phyloP scores from a whole-genome alignment of 1,140 invertebrate genomes.

The Idris sp. region DNA sequence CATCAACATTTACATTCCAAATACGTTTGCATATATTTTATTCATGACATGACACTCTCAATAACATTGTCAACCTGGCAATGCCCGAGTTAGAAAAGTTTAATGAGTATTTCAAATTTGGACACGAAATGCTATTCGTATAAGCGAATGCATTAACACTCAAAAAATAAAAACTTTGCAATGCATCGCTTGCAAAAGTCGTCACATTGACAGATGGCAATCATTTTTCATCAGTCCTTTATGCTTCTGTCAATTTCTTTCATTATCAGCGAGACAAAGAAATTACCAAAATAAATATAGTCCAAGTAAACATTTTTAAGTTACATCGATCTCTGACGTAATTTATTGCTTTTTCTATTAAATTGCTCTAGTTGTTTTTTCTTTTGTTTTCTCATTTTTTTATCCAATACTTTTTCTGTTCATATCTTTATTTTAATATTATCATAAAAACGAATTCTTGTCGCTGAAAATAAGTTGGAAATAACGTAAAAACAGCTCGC shows the following conservation, averaged over 20 bases:
- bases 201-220: constrained; percentile 52
- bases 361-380: too few relatives aligned
- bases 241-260: not conserved
- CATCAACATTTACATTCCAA: constrained; percentile 59
- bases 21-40: constrained; percentile 62
- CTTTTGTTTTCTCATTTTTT: too few relatives aligned
- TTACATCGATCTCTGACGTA: too few relatives aligned
- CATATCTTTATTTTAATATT: constrained; percentile 9
- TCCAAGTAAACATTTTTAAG: too few relatives aligned
- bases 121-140: constrained; percentile 51
- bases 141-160: constrained; percentile 50
- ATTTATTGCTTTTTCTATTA: too few relatives aligned
- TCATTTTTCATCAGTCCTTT: constrained; percentile 49
- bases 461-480: constrained; percentile 21
- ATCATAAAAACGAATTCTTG: constrained; percentile 18
- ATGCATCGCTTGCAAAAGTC: constrained; percentile 43
- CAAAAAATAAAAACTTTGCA: constrained; percentile 40
- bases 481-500: constrained; percentile 32
- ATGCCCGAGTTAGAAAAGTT: constrained; percentile 59
- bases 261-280: constrained; percentile 36
- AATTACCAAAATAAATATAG: too few relatives aligned
- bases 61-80: constrained; percentile 59
- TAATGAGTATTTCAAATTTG: constrained; percentile 62
- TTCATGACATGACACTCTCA: constrained; percentile 61
- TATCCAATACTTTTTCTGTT: too few relatives aligned